These are phyloP conservation scores for Cheilinus undulatus DNA, from an alignment of 2,113 vertebrate species.

Conservation along the genomic window DNA sequence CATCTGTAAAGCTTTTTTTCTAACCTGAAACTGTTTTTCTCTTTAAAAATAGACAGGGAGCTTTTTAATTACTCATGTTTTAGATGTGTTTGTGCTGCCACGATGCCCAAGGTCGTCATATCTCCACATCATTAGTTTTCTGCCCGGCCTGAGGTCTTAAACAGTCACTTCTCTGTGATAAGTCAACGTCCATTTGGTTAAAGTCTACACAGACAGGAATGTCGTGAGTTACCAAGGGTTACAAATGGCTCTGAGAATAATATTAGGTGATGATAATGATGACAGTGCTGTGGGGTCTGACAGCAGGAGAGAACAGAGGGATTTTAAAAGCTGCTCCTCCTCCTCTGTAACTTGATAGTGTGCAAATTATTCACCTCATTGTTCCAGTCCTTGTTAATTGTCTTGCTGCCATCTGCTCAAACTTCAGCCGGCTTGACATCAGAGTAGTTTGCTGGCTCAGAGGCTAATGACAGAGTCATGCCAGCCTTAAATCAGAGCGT, in stretches of 20 bases:
- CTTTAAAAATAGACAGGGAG: background rate
- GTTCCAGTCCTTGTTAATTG: conserved; percentile 57
- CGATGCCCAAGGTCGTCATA: background rate
- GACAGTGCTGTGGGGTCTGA: conserved; percentile 46
- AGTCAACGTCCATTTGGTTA: conserved; percentile 6
- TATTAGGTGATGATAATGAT: conserved; percentile 55
- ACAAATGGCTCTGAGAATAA: conserved; percentile 40
- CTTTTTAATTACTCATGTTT: background rate
- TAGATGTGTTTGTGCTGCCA: background rate
- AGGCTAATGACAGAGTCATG: conserved; percentile 42
- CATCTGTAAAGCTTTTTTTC: conserved; percentile 4
- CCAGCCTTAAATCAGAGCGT: conserved; percentile 20
- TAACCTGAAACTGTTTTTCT: background rate
- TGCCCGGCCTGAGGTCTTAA: background rate
- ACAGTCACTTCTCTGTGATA: conserved; percentile 6
- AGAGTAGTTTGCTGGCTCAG: conserved; percentile 26
- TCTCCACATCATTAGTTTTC: background rate
- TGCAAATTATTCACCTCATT: conserved; percentile 62
- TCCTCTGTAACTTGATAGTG: conserved; percentile 51
- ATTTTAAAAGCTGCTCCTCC: conserved; percentile 57
- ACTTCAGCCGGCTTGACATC: conserved; percentile 47
- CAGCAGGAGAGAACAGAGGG: conserved; percentile 51
- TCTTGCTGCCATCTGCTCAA: conserved; percentile 60
- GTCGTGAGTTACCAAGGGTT: conserved; percentile 38
- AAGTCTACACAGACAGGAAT: conserved; percentile 26